These are phyloP conservation scores for Aphelocoma californica DNA, from an alignment of 2,797 vertebrate genomes.

Conservation along the genomic window DNA sequence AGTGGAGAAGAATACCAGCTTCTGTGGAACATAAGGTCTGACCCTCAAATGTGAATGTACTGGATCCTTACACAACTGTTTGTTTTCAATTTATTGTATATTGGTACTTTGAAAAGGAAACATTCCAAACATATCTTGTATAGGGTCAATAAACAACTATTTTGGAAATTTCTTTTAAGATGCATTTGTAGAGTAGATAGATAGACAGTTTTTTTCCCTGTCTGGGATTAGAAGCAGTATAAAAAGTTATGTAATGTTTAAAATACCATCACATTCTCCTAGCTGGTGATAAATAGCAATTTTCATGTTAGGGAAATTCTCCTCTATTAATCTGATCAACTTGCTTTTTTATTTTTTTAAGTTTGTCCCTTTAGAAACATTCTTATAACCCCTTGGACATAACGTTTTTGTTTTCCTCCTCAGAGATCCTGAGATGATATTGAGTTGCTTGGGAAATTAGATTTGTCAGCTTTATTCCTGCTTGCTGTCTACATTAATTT, in stretches of 20 bases:
- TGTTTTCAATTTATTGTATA: background rate
- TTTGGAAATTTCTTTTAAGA: slow-evolving; percentile 24
- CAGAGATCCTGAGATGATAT: slow-evolving; percentile 27
- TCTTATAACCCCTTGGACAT: background rate
- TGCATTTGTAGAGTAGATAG: background rate
- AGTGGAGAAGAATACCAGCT: background rate
- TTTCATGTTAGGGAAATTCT: background rate
- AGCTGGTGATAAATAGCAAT: background rate
- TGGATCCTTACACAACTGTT: background rate
- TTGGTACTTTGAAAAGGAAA: background rate
- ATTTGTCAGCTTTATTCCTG: slow-evolving; percentile 65
- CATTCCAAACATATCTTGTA: background rate
- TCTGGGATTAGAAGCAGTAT: background rate
- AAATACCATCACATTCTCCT: background rate
- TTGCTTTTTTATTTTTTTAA: background rate
- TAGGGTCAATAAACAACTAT: background rate
- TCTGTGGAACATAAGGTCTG: background rate
- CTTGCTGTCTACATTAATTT: slow-evolving; percentile 62
- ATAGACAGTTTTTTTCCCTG: background rate
- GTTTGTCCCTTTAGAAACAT: background rate
- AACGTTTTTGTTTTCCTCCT: background rate
- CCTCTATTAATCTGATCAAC: background rate
- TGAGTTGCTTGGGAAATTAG: slow-evolving; percentile 59
- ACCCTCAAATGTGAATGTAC: background rate
- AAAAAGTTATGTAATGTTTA: background rate